Evolutionary conservation across 2,113 vertebrate species (phyloP).

Genomic region (Meriones unguiculatus): DNA sequence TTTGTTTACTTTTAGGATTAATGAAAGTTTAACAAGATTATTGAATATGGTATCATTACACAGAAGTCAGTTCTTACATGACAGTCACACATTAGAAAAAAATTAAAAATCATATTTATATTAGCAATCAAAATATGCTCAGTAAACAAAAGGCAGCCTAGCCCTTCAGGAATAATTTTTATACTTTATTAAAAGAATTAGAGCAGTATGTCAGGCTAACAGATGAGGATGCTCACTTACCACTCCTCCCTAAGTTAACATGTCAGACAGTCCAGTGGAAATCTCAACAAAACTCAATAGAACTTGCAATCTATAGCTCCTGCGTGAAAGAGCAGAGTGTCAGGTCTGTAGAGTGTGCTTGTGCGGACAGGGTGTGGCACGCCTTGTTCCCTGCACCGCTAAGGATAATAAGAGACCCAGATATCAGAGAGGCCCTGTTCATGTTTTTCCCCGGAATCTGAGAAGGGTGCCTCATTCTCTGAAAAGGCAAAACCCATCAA

Average conservation of each 20-base stretch:
- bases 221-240: not conserved
- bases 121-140: not conserved
- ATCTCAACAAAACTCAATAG: not conserved
- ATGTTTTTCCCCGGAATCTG: not conserved
- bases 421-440: not conserved
- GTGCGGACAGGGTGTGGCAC: not conserved
- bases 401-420: not conserved
- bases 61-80: not conserved
- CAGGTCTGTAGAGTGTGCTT: not conserved
- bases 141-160: not conserved
- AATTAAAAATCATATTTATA: not conserved
- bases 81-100: not conserved
- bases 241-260: not conserved
- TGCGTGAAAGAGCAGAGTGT: not conserved
- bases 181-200: not conserved
- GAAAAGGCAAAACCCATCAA: not conserved
- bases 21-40: not conserved
- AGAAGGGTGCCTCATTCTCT: not conserved
- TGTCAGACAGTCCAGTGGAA: not conserved
- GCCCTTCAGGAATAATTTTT: not conserved
- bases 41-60: not conserved
- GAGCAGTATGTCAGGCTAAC: not conserved
- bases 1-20: not conserved
- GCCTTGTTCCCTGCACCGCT: not conserved
- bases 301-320: not conserved